A percentile compares a stretch with the other conserved stretches of the same genome.
Conservation (phyloP, 2,797 vertebrate species). For the Perodicticus potto region DNA sequence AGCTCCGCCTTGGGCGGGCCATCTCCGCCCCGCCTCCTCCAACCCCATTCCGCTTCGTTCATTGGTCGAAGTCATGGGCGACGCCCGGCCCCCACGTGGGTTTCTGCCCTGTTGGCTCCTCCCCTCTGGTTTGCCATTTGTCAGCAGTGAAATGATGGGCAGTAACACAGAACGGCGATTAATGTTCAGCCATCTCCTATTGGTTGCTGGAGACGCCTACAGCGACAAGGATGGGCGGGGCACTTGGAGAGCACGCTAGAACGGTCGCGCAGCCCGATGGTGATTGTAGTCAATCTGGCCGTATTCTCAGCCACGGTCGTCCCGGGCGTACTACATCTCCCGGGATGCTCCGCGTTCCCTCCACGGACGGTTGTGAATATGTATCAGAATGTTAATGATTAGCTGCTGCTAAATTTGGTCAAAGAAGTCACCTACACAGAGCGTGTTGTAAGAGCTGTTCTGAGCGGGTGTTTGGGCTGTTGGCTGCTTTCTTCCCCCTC, state of each 20-base stretch:
- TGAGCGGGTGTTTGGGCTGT: slow-evolving; percentile 82
- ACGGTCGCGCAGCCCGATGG: slow-evolving; percentile 73
- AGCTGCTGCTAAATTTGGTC: slow-evolving; percentile 94
- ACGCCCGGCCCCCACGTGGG: slow-evolving; percentile 93
- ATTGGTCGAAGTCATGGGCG: neutral
- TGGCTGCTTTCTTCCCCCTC: slow-evolving; percentile 79
- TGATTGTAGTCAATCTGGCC: slow-evolving; percentile 90
- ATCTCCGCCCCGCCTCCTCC: slow-evolving; percentile 59
- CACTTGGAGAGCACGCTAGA: neutral
- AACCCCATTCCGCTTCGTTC: neutral
- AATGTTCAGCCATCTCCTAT: slow-evolving; percentile 85
- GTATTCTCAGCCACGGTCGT: neutral
- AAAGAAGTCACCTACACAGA: slow-evolving; percentile 91
- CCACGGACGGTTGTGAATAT: slow-evolving; percentile 91
- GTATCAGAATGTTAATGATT: slow-evolving; percentile 95
- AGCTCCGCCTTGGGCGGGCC: slow-evolving; percentile 87
- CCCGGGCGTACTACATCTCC: slow-evolving; percentile 90
- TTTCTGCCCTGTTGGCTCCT: slow-evolving; percentile 53
- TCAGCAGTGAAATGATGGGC: slow-evolving; percentile 89
- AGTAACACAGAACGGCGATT: slow-evolving; percentile 84
- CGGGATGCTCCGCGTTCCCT: slow-evolving; percentile 84
- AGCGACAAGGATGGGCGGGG: slow-evolving; percentile 59
- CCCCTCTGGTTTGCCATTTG: slow-evolving; percentile 89
- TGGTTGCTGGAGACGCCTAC: slow-evolving; percentile 88
- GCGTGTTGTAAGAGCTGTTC: slow-evolving; percentile 87